phyloP scores from a whole-genome alignment of 30 jellyfish, hydroid and myxozoan species.

The Rhopilema esculentum region DNA sequence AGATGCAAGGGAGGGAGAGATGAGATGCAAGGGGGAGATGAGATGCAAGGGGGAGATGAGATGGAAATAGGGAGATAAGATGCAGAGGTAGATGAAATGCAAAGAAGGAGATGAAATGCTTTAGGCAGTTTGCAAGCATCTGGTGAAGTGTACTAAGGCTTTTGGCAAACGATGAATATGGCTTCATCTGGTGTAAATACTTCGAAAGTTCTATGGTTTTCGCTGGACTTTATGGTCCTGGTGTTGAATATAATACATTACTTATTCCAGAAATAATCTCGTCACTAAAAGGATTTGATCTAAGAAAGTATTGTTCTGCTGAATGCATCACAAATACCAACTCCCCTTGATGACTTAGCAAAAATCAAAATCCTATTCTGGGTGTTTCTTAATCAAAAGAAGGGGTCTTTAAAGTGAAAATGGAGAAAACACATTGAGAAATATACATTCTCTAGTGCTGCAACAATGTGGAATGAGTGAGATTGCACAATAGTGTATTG shows the following conservation, averaged over 20 bases:
- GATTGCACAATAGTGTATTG: neutral
- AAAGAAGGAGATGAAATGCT: too few species aligned
- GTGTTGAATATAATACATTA: neutral
- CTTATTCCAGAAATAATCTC: neutral
- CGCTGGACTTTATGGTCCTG: neutral
- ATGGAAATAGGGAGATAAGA: too few species aligned
- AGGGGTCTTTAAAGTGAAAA: neutral
- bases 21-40: too few species aligned
- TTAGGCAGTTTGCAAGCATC: too few species aligned
- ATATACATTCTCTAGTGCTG: neutral
- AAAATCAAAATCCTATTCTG: neutral
- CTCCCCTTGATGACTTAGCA: neutral
- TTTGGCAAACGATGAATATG: too few species aligned
- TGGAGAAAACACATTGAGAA: neutral
- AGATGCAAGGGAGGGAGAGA: too few species aligned
- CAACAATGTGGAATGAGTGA: neutral
- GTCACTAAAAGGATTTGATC: neutral
- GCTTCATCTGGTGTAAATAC: too few species aligned
- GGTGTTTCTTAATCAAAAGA: neutral
- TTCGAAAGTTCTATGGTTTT: neutral
- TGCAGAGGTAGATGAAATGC: too few species aligned
- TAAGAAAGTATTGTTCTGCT: neutral
- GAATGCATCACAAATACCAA: neutral
- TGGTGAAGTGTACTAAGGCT: too few species aligned
- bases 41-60: too few species aligned